Conservation (phyloP, 35 echinoderm and acorn worm genomes). For the Ophioderma brevispina region DNA sequence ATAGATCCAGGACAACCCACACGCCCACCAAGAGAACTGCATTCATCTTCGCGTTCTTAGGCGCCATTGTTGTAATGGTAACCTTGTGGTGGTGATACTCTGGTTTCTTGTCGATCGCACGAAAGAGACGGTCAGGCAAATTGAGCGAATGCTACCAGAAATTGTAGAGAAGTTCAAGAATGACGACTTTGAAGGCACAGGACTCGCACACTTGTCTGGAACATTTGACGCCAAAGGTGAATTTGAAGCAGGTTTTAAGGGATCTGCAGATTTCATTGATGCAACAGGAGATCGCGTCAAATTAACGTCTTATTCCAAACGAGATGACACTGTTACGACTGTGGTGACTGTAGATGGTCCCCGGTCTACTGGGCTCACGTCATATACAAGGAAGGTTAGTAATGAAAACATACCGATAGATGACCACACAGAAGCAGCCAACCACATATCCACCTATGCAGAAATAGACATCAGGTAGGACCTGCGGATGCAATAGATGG, state of each 20-base stretch:
- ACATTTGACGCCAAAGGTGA: background rate
- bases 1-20: background rate
- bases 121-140: background rate
- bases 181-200: background rate
- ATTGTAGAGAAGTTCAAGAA: background rate
- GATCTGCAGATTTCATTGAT: background rate
- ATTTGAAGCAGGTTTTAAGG: background rate
- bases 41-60: background rate
- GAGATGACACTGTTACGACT: background rate
- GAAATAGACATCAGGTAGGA: background rate
- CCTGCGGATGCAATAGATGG: background rate
- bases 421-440: background rate
- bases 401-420: background rate
- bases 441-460: background rate
- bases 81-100: background rate
- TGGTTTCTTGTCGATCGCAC: background rate
- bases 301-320: background rate
- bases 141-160: background rate
- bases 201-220: background rate
- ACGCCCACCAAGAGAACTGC: slow-evolving; percentile 3
- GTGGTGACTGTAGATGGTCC: background rate
- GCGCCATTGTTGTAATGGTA: background rate
- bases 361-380: background rate
- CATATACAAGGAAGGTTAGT: background rate
- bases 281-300: background rate